Percentiles rank a stretch among this genome's conserved stretches.
phyloP scores from a whole-genome alignment of 2,888 invertebrate species.

The Amorpha juglandis region DNA sequence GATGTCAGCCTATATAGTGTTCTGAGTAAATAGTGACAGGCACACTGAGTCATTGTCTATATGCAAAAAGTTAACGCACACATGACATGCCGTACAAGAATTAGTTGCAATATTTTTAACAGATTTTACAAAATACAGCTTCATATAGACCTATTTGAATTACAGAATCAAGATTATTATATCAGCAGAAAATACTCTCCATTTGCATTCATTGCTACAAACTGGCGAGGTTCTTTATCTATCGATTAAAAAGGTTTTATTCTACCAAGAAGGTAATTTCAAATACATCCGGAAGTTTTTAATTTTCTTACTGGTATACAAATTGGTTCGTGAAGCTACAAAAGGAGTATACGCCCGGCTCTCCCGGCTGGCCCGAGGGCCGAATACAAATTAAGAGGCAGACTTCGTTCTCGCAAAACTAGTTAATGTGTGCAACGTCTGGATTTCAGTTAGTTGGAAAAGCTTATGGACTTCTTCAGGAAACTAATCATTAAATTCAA shows the following conservation, averaged over 20 bases:
- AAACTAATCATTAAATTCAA: conserved; percentile 38
- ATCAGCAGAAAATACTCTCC: not conserved
- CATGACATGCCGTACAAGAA: too few relatives aligned
- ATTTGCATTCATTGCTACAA: not conserved
- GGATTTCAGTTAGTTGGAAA: conserved; percentile 64
- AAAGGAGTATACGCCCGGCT: conserved; percentile 71
- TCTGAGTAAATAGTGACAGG: too few relatives aligned
- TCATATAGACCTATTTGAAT: not conserved
- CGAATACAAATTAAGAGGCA: conserved; percentile 79
- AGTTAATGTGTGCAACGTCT: conserved; percentile 72
- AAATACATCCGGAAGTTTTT: conserved; percentile 70
- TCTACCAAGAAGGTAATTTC: conserved; percentile 57
- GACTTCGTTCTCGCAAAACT: conserved; percentile 67
- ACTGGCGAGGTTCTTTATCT: not conserved
- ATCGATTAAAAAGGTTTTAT: conserved; percentile 53
- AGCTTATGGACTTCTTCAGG: conserved; percentile 36
- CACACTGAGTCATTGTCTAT: too few relatives aligned
- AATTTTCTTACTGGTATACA: conserved; percentile 78
- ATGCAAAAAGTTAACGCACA: too few relatives aligned
- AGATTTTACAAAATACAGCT: not conserved
- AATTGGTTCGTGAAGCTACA: conserved; percentile 78
- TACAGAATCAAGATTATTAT: not conserved
- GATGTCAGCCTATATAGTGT: too few relatives aligned
- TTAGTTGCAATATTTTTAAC: not conserved
- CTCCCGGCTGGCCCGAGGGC: conserved; percentile 62